phyloP scores from a whole-genome alignment of 1,140 invertebrate genomes.

The Lordiphosa collinella region DNA sequence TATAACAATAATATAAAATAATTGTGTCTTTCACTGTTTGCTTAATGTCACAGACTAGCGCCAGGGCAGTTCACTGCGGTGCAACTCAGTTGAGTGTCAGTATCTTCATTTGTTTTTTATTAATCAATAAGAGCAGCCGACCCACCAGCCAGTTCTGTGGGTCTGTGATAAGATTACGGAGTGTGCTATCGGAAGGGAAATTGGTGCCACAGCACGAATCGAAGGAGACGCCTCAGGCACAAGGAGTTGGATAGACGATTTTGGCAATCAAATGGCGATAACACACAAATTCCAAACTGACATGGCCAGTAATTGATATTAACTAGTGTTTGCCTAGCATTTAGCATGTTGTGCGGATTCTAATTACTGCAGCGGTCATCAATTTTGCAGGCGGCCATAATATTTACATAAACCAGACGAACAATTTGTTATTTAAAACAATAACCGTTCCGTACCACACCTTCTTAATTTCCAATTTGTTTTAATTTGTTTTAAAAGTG shows the following conservation, averaged over 20 bases:
- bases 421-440: constrained; percentile 58
- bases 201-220: constrained; percentile 1
- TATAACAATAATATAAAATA: constrained; percentile 49
- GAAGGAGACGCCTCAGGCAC: not conserved
- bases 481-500: constrained; percentile 45
- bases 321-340: constrained; percentile 5
- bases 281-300: constrained; percentile 3
- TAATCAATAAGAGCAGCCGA: constrained; percentile 67
- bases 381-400: constrained; percentile 45
- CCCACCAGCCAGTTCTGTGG: constrained; percentile 23
- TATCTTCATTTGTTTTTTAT: constrained; percentile 43
- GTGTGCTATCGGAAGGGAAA: constrained; percentile 2
- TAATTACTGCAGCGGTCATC: constrained; percentile 5
- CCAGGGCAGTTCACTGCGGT: constrained; percentile 24
- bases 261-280: constrained; percentile 8
- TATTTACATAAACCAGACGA: constrained; percentile 65
- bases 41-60: constrained; percentile 46
- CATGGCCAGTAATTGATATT: constrained; percentile 8
- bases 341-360: not conserved
- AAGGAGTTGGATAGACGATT: not conserved
- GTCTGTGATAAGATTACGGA: constrained; percentile 11
- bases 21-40: constrained; percentile 46
- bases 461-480: constrained; percentile 42
- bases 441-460: constrained; percentile 29
- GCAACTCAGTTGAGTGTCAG: constrained; percentile 35